Conservation (phyloP, 2,113 vertebrate species). For the Notechis scutatus region DNA sequence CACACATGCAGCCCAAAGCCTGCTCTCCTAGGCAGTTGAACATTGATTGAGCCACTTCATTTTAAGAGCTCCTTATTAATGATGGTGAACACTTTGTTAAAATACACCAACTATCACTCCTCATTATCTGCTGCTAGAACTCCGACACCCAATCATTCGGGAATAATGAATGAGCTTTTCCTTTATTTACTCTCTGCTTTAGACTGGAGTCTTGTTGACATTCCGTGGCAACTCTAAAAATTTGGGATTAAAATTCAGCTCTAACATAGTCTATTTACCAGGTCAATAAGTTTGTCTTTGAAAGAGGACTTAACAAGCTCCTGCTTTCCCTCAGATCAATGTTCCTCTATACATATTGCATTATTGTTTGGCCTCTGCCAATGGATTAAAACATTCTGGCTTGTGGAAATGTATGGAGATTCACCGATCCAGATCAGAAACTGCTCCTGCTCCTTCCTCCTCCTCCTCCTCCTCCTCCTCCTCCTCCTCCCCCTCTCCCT, state of each 20-base stretch:
- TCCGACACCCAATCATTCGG: background rate
- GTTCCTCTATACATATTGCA: background rate
- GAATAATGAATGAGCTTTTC: background rate
- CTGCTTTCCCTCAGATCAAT: background rate
- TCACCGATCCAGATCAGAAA: background rate
- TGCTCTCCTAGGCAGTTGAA: background rate
- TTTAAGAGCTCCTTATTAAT: conserved; percentile 6
- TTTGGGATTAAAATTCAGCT: background rate
- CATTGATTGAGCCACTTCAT: conserved; percentile 10
- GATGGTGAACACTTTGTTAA: background rate
- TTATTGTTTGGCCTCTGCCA: background rate
- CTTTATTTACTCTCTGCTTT: background rate
- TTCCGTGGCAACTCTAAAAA: background rate
- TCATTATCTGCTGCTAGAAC: conserved; percentile 16
- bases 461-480: too few species aligned
- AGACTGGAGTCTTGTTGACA: background rate
- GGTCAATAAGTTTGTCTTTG: background rate
- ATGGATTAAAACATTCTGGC: background rate
- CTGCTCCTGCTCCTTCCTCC: background rate
- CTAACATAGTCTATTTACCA: background rate
- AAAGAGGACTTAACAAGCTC: background rate
- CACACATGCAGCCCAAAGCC: background rate
- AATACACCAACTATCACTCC: conserved; percentile 4
- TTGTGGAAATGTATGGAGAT: background rate
- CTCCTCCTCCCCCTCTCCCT: background rate